A percentile compares a stretch with the other conserved stretches of the same genome.
phyloP scores from a whole-genome alignment of 2,888 invertebrate genomes.

The Branchipolynoe longqiensis region DNA sequence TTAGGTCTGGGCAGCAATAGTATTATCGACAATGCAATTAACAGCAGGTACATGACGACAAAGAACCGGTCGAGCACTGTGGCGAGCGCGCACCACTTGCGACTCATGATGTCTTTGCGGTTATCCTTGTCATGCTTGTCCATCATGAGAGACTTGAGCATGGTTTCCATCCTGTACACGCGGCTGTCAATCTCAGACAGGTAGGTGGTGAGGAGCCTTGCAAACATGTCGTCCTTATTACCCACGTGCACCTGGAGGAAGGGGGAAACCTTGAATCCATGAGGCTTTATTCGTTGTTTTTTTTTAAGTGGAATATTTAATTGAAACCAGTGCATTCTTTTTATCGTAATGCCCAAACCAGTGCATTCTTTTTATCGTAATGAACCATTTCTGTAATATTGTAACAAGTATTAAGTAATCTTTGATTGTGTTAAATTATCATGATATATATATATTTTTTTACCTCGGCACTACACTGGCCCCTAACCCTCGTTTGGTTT shows the following conservation, averaged over 20 bases:
- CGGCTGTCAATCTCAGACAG: constrained; percentile 23
- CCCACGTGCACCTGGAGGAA: constrained; percentile 4
- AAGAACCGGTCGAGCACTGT: constrained; percentile 10
- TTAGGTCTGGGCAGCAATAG: neutral
- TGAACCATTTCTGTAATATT: no score
- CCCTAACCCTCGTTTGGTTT: no score
- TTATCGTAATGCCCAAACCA: no score
- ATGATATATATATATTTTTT: no score
- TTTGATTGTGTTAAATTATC: no score
- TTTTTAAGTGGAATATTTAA: no score
- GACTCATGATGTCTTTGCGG: constrained; percentile 10
- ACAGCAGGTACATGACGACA: neutral
- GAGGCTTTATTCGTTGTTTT: no score
- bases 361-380: no score
- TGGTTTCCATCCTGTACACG: constrained; percentile 7
- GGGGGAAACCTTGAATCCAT: no score
- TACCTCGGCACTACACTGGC: no score
- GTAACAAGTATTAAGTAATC: no score
- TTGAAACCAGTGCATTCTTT: no score
- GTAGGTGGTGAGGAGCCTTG: constrained; percentile 34
- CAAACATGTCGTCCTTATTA: constrained; percentile 17
- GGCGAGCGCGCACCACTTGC: constrained; percentile 11
- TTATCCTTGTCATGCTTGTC: constrained; percentile 42
- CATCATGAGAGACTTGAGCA: constrained; percentile 42
- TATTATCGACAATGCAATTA: neutral